Evolutionary conservation across 2,888 invertebrate genomes (phyloP), one percentile per base, ranked within the genome.

Genomic region (Drosophila monieri): DNA sequence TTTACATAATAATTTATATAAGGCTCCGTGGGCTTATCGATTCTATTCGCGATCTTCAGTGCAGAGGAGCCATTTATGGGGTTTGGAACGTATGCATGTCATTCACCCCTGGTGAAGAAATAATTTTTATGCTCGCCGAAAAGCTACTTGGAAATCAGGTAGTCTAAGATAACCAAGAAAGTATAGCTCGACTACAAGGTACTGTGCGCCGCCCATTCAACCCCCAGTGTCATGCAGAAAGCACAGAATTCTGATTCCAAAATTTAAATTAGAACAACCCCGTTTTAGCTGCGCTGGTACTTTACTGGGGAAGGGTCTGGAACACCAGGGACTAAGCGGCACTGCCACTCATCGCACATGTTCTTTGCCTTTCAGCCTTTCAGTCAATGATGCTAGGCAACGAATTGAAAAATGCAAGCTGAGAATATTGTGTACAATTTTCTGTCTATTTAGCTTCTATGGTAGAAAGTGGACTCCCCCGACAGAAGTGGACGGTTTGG

Each of bases 341-440:
- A 37, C 47, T 47, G 55, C 47, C 54, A 70, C 51, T 70, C 32
- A 62, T 41, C 23, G 52, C 57, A 51, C 58, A 55, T 41, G 15
- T 25, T 68, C 27, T 68, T 69, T 68, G 69, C 43, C 60, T 68
- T 60, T 69, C 53, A 73, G 77, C 55, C 73, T 77, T 78, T 80
- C 78, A 78, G 85, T 83, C 85, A 81, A 83, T 84, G 78, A 80
- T 84, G 84, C 83, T 81, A 84, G 78, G 87, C 84, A 84, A 86
- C 87, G 84, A 81, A 86, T 86, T 84, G 81, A 81, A 86, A 84
- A 86, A 84, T 86, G 79, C 78, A 66, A 74, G 76, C 85, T 80
- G 85, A 88, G 86, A 88, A 88, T 89, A 88, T 89, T 85, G 88
- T 88, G 84, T 78, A 88, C 85, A 88, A 88, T 88, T 88, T 89